phyloP scores from a whole-genome alignment of 2,113 vertebrate genomes.

The Eudyptes chrysolophus region DNA sequence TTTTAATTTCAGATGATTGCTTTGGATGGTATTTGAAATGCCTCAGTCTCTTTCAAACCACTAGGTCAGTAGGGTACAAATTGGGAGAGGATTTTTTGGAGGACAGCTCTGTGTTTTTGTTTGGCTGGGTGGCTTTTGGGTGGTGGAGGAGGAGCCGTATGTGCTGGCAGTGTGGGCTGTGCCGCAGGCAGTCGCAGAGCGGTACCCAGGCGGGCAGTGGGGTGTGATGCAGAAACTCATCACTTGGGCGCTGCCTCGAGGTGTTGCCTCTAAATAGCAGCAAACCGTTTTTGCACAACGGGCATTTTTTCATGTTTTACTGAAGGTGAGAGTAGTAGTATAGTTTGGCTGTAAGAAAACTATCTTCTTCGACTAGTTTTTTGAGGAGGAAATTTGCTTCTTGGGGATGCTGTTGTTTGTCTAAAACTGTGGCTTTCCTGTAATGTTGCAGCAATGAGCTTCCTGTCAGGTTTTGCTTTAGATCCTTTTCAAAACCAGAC shows the following conservation, averaged over 20 bases:
- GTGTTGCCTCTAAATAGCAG: not conserved
- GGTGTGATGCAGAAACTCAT: not conserved
- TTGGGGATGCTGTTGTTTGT: not conserved
- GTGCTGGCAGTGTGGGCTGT: not conserved
- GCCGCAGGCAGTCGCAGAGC: not conserved
- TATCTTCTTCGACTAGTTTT: not conserved
- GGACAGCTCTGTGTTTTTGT: not conserved
- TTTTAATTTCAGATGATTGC: constrained; percentile 8
- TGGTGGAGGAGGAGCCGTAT: not conserved
- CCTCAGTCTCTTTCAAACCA: not conserved
- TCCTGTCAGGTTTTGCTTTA: constrained; percentile 38
- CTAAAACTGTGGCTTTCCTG: not conserved
- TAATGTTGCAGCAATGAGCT: not conserved
- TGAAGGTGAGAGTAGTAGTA: not conserved
- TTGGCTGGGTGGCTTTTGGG: not conserved
- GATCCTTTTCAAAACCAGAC: constrained; percentile 21
- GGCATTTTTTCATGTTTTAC: not conserved
- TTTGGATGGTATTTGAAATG: not conserved
- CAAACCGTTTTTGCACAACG: not conserved
- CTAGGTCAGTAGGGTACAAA: not conserved
- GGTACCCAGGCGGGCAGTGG: not conserved
- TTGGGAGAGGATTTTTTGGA: not conserved
- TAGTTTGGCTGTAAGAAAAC: not conserved
- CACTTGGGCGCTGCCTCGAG: not conserved
- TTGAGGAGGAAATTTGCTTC: not conserved